phyloP scores from a whole-genome alignment of 1,140 invertebrate genomes.

The Pseudomyrmex gracilis region DNA sequence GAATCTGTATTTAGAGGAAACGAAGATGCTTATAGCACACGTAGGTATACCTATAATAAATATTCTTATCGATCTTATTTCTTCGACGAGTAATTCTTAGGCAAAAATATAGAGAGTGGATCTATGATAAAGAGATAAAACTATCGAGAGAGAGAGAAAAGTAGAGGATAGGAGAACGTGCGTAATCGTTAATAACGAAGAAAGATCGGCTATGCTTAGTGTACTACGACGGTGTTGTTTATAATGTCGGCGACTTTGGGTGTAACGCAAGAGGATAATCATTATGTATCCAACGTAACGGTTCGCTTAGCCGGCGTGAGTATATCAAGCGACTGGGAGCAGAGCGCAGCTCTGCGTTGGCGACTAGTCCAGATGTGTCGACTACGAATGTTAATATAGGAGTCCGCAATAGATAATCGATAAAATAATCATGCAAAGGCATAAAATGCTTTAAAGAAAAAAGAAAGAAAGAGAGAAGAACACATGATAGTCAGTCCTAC shows the following conservation, averaged over 20 bases:
- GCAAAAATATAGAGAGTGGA: conserved; percentile 7
- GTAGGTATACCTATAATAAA: conserved; percentile 44
- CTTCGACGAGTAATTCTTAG: conserved; percentile 14
- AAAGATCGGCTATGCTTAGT: conserved; percentile 22
- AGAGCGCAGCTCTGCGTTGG: conserved; percentile 42
- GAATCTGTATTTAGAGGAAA: conserved; percentile 7
- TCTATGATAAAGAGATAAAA: conserved; percentile 52
- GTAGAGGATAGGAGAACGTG: conserved; percentile 10
- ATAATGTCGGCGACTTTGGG: conserved; percentile 49
- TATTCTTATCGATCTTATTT: conserved; percentile 53
- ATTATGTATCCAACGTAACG: conserved; percentile 64
- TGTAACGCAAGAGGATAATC: conserved; percentile 51
- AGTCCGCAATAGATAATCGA: conserved; percentile 65
- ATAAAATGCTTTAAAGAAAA: conserved; percentile 11
- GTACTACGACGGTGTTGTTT: conserved; percentile 45
- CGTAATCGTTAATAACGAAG: conserved; percentile 59
- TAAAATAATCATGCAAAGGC: conserved; percentile 53
- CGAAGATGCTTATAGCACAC: neutral
- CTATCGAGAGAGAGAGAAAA: conserved; percentile 38
- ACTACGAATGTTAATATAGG: conserved; percentile 47
- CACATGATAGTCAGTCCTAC: conserved; percentile 42
- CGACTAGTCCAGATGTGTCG: conserved; percentile 68
- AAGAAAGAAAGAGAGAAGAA: neutral
- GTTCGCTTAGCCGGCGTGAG: conserved; percentile 59
- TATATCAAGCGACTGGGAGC: conserved; percentile 62